Base-by-base conservation (phyloP, 2,888 invertebrate species). In the Proisotoma minuta region DNA sequence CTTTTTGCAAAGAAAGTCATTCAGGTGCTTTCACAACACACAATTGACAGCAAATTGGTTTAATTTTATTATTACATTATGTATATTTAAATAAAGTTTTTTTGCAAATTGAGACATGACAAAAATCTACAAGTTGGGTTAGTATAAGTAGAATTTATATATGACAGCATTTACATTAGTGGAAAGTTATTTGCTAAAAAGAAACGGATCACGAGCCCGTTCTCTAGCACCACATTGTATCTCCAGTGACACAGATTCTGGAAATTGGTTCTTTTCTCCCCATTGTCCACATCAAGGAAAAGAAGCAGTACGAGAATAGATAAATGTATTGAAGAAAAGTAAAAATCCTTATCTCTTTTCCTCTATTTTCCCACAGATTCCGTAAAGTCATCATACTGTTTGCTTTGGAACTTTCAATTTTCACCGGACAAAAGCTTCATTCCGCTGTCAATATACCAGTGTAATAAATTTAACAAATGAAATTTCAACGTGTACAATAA, bases 311-410 rank as follows among this genome's bases (percentile, higher is more conserved):
- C 34, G 15, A 34, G 15, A 15, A 10, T 15, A 34, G 15, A 34
- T 34, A 8, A 8, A 8, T 34, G 15, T 34, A 34, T 34, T 10
- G 8, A 15, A 10, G 34, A 15, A 34, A 34, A 10, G 34, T 34
- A 52, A 52, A 3, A n/a, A 5, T 22, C 49, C 49, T 49, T 20
- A 47, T 18, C 10, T n/a, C n/a, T 47, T 18, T 18, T 47, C 47
- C 47, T 18, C 47, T 47, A n/a, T 47, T 47, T 12, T 34, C 34
- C 47, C 5, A 10, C 5, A 5, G 5, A 12, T 47, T 18, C 5
- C 18, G 15, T 28, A 26, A 52, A 29, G 54, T 54, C 54, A 39
- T 39, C 54, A 54, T 28, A 27, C 54, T 39, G 54, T 39, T 54
- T 34, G 34, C 34, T 34, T 15, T n/a, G 15, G 15, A 34, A 34